These are phyloP conservation scores for Helostoma temminkii DNA, from an alignment of 2,797 vertebrate species.

Conservation along the genomic window DNA sequence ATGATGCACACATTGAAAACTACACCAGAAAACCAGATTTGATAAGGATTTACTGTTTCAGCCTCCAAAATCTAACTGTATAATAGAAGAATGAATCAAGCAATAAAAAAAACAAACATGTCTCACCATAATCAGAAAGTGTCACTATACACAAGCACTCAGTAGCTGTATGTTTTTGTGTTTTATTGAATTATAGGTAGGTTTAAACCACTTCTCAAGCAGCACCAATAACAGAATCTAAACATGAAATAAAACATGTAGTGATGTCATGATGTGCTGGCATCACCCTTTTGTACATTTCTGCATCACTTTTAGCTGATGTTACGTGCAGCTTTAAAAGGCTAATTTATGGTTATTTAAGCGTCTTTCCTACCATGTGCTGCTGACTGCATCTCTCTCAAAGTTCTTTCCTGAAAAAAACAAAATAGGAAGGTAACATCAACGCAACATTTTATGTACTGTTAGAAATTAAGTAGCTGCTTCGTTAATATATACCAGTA, in stretches of 20 bases:
- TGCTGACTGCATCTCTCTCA: not conserved
- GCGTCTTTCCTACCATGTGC: not conserved
- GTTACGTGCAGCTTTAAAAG: too few relatives aligned
- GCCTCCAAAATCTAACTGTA: not conserved
- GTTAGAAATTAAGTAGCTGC: not conserved
- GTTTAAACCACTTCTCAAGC: too few relatives aligned
- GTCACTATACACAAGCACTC: not conserved
- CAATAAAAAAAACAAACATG: not conserved
- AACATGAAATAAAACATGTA: too few relatives aligned
- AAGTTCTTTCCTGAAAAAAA: not conserved
- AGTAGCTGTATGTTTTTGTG: not conserved
- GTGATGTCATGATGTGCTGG: too few relatives aligned
- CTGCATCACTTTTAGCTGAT: too few relatives aligned
- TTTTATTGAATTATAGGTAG: too few relatives aligned
- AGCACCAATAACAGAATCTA: not conserved
- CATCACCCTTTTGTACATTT: too few relatives aligned
- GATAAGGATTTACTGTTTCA: conserved; percentile 7
- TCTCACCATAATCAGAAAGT: not conserved
- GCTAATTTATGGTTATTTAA: too few relatives aligned
- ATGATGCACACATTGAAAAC: conserved; percentile 33
- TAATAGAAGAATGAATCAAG: not conserved
- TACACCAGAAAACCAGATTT: conserved; percentile 22
- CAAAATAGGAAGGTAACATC: not conserved
- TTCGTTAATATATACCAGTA: too few relatives aligned
- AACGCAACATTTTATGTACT: not conserved